These are phyloP conservation scores for Zootoca vivipara DNA, from an alignment of 2,113 vertebrate genomes.

Conservation along the genomic window DNA sequence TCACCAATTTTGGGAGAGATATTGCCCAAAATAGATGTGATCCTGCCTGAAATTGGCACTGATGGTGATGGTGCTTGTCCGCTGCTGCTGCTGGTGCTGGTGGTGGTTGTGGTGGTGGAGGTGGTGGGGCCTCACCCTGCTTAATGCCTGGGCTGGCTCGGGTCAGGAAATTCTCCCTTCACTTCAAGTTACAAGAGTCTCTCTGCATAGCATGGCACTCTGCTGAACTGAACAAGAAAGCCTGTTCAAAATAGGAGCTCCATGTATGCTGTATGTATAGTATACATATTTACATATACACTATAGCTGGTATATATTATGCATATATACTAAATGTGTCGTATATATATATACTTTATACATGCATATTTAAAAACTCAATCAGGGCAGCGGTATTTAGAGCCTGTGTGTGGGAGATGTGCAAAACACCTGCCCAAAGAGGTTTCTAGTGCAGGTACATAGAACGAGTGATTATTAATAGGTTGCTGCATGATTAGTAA, in stretches of 20 bases:
- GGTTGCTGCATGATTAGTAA: slow-evolving; percentile 30
- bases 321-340: too few relatives aligned
- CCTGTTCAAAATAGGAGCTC: neutral
- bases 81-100: too few relatives aligned
- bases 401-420: neutral
- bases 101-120: too few relatives aligned
- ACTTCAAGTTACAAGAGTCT: neutral
- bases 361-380: too few relatives aligned
- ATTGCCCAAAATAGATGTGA: too few relatives aligned
- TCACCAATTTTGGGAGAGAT: too few relatives aligned
- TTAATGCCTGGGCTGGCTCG: neutral
- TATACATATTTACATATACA: too few relatives aligned
- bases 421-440: neutral
- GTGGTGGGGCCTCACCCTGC: too few relatives aligned
- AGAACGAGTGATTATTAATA: slow-evolving; percentile 15
- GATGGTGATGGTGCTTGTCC: too few relatives aligned
- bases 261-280: neutral
- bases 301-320: too few relatives aligned
- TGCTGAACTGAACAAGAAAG: neutral
- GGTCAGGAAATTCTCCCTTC: neutral
- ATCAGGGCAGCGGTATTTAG: neutral
- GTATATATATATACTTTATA: too few relatives aligned
- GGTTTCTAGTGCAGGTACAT: neutral
- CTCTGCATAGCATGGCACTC: neutral
- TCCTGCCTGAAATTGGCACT: too few relatives aligned